Conservation (phyloP, 1,140 invertebrate species). For the Gonioctena quinquepunctata region DNA sequence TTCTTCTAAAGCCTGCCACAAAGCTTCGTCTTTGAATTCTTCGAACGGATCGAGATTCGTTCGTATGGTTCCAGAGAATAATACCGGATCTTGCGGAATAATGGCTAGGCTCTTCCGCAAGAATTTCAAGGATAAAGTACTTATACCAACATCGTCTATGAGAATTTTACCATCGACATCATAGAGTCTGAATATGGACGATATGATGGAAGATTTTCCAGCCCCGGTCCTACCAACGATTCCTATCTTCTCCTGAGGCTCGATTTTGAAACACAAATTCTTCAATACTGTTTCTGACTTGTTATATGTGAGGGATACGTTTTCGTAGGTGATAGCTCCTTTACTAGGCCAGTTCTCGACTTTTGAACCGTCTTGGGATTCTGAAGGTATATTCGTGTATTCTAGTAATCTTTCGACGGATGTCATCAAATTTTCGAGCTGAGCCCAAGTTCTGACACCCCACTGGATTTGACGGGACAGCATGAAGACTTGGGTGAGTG, state of each 20-base stretch:
- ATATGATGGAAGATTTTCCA: constrained; percentile 77
- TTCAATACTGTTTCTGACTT: constrained; percentile 67
- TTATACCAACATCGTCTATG: constrained; percentile 5
- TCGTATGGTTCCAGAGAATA: constrained; percentile 63
- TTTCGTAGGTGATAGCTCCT: constrained; percentile 56
- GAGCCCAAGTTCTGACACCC: constrained; percentile 70
- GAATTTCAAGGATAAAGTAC: constrained; percentile 63
- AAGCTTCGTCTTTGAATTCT: constrained; percentile 56
- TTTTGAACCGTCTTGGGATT: constrained; percentile 72
- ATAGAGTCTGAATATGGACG: constrained; percentile 53
- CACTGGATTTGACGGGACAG: constrained; percentile 60
- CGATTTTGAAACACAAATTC: constrained; percentile 65
- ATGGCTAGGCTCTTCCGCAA: constrained; percentile 76
- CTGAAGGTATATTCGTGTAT: constrained; percentile 72
- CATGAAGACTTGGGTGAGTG: constrained; percentile 59
- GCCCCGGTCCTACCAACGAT: constrained; percentile 60
- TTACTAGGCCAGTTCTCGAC: constrained; percentile 57
- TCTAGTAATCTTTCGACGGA: constrained; percentile 74
- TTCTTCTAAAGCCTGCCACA: constrained; percentile 49
- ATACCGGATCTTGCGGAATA: constrained; percentile 81
- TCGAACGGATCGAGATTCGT: constrained; percentile 64
- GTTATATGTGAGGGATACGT: constrained; percentile 70
- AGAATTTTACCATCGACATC: background rate
- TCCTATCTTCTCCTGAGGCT: constrained; percentile 64
- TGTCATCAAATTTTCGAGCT: constrained; percentile 85